Evolutionary conservation across 2,888 invertebrate species (phyloP).

Genomic region (Steinernema hermaphroditum): DNA sequence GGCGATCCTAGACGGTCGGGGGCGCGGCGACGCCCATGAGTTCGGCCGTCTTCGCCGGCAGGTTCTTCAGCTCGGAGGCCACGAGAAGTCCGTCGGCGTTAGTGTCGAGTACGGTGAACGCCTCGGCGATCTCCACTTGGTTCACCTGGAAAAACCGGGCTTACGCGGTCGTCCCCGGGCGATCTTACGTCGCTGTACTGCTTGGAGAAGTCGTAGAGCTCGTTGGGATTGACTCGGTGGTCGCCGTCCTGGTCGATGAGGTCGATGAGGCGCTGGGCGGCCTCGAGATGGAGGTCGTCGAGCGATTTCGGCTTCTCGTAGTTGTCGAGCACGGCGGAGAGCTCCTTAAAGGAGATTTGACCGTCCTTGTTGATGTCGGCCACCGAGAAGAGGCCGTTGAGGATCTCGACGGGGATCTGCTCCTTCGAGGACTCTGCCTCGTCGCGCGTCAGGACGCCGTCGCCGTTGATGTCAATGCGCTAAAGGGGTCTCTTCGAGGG

Average conservation of each 20-base stretch:
- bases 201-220: slow-evolving; percentile 53
- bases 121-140: slow-evolving; percentile 33
- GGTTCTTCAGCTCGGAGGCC: slow-evolving; percentile 41
- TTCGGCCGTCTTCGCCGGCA: slow-evolving; percentile 43
- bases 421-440: slow-evolving; percentile 42
- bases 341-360: slow-evolving; percentile 52
- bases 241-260: slow-evolving; percentile 59
- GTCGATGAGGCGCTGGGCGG: slow-evolving; percentile 56
- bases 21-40: slow-evolving; percentile 29
- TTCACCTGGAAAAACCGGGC: slow-evolving; percentile 33
- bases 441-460: slow-evolving; percentile 45
- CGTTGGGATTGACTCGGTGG: slow-evolving; percentile 47
- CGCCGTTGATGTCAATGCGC: slow-evolving; percentile 55
- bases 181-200: slow-evolving; percentile 43
- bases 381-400: slow-evolving; percentile 58
- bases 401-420: slow-evolving; percentile 45
- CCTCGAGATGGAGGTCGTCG: slow-evolving; percentile 50
- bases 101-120: slow-evolving; percentile 40
- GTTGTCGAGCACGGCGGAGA: slow-evolving; percentile 43
- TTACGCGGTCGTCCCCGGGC: neutral
- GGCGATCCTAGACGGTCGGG: slow-evolving; percentile 1
- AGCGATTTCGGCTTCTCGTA: slow-evolving; percentile 33
- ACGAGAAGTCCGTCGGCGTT: slow-evolving; percentile 42
- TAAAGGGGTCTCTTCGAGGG: slow-evolving; percentile 33
- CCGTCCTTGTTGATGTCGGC: slow-evolving; percentile 58